Conservation (phyloP, 2,797 vertebrate species). For the Hozukius guyotensis region DNA sequence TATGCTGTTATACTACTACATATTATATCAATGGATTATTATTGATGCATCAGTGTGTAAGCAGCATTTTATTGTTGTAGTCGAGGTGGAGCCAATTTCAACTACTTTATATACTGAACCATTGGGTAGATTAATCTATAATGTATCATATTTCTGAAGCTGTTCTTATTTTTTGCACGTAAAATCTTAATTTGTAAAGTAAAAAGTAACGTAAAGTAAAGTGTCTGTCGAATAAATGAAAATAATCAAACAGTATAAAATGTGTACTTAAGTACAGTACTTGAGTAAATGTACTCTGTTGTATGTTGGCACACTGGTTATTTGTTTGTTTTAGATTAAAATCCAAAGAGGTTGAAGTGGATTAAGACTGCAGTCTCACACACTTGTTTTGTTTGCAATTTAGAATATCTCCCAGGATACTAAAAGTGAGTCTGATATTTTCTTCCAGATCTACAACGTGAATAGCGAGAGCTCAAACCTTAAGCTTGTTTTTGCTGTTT, state of each 20-base stretch:
- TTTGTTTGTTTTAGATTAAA: slow-evolving; percentile 1
- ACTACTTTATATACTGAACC: neutral
- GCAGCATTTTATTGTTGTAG: neutral
- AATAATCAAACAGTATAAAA: neutral
- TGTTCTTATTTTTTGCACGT: neutral
- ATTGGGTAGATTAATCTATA: neutral
- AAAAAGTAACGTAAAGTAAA: neutral
- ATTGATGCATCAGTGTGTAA: neutral
- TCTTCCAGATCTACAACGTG: slow-evolving; percentile 12
- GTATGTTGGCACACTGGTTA: neutral
- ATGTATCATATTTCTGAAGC: neutral
- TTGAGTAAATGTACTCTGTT: neutral
- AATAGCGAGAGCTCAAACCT: slow-evolving; percentile 9
- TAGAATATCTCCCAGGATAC: neutral
- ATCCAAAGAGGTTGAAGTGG: neutral
- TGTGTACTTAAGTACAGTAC: neutral
- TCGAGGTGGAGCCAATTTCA: neutral
- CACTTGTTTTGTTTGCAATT: slow-evolving; percentile 3
- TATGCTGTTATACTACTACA: neutral
- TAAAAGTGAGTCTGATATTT: neutral
- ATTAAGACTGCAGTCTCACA: neutral
- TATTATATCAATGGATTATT: neutral
- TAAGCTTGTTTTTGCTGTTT: neutral
- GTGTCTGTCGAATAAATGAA: neutral
- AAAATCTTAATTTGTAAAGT: too few relatives aligned